A percentile compares a stretch with the other conserved stretches of the same genome.
Evolutionary conservation across 2,797 vertebrate genomes (phyloP).

Genomic region (Sebastes iracundus): DNA sequence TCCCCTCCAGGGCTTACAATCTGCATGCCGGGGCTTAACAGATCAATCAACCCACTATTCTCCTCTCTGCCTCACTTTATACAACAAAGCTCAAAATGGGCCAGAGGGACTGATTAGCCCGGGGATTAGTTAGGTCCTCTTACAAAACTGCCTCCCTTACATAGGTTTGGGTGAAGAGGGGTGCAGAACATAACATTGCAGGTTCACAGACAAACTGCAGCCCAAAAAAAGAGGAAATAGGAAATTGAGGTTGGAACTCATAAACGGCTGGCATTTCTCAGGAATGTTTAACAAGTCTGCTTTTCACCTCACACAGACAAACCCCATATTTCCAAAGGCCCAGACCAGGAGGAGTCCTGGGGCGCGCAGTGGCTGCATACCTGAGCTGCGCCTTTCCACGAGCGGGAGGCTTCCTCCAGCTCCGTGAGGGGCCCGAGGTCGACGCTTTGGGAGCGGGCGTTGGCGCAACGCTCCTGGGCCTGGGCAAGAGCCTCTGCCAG

Average conservation of each 20-base stretch:
- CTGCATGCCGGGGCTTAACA: conserved; percentile 60
- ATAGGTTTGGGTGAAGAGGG: neutral
- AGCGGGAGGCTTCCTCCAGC: conserved; percentile 93
- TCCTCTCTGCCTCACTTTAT: conserved; percentile 51
- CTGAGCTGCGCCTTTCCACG: conserved; percentile 96
- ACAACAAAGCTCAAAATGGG: conserved; percentile 57
- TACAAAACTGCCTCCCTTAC: conserved; percentile 46
- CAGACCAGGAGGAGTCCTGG: conserved; percentile 40
- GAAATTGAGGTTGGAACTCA: conserved; percentile 61
- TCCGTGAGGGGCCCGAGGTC: conserved; percentile 85
- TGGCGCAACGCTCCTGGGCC: conserved; percentile 90
- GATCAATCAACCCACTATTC: conserved; percentile 68
- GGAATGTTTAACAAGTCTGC: conserved; percentile 52
- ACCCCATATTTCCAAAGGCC: conserved; percentile 23
- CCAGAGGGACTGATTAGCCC: conserved; percentile 59
- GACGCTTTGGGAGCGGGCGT: conserved; percentile 77
- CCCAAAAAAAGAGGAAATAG: conserved; percentile 36
- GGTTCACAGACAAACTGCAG: conserved; percentile 40
- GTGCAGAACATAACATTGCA: conserved; percentile 9
- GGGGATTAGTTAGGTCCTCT: conserved; percentile 60
- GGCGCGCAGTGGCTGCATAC: conserved; percentile 74
- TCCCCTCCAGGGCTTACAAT: conserved; percentile 41
- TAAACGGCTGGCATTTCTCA: conserved; percentile 47
- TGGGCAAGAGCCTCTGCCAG: conserved; percentile 92
- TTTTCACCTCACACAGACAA: conserved; percentile 54